Conservation (phyloP, 2,113 vertebrate species). For the Platycercus adscitus region DNA sequence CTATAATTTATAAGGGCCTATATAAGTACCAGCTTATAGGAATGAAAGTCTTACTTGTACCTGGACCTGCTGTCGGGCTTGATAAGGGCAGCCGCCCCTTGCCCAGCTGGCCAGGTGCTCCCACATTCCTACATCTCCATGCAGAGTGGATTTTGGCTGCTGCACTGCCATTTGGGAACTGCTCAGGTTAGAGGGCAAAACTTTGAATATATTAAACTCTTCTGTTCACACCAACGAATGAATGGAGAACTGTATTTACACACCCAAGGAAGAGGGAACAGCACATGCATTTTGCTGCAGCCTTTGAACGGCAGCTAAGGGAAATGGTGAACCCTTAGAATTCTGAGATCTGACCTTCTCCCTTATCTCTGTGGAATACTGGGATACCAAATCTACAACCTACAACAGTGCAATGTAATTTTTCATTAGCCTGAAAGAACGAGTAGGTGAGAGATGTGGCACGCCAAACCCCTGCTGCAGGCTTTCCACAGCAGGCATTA, state of each 20-base stretch:
- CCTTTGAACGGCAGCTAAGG: not conserved
- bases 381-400: not conserved
- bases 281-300: not conserved
- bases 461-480: not conserved
- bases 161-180: not conserved
- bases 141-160: not conserved
- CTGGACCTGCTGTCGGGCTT: accelerated
- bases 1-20: not conserved
- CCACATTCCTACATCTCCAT: accelerated
- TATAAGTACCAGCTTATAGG: not conserved
- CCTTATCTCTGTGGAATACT: not conserved
- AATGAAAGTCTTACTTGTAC: not conserved
- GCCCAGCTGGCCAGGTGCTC: not conserved
- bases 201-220: not conserved
- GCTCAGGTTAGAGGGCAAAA: not conserved
- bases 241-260: not conserved
- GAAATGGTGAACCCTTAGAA: not conserved
- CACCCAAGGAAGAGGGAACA: not conserved
- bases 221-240: not conserved
- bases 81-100: not conserved
- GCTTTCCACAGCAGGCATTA: not conserved
- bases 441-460: not conserved
- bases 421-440: not conserved
- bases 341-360: not conserved
- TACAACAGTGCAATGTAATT: accelerated